Evolutionary conservation across 23 tunicate species (phyloP).

Genomic region (Styela plicata): DNA sequence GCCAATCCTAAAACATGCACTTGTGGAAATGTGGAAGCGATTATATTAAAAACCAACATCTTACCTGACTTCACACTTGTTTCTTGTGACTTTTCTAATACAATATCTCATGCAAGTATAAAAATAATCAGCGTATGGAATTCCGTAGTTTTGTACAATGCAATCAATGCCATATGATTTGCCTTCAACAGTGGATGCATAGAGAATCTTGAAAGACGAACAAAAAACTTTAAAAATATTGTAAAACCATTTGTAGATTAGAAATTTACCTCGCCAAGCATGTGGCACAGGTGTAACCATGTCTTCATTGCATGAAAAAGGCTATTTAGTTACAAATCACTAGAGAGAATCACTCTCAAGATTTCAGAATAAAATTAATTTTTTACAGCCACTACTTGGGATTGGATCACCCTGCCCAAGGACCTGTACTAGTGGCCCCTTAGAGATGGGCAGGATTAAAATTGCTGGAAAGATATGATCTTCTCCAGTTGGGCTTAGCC

Average conservation of each 20-base stretch:
- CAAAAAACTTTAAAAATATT: constrained; percentile 8
- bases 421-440: too few relatives aligned
- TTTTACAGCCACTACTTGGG: too few relatives aligned
- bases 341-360: too few relatives aligned
- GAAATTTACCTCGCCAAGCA: background rate
- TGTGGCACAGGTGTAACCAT: background rate
- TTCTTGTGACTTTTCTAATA: constrained; percentile 40
- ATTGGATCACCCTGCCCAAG: too few relatives aligned
- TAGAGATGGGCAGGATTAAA: too few relatives aligned
- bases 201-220: constrained; percentile 19
- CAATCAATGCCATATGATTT: constrained; percentile 53
- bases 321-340: too few relatives aligned
- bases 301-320: background rate
- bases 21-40: too few relatives aligned
- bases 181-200: constrained; percentile 24
- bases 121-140: constrained; percentile 79
- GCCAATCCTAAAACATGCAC: too few relatives aligned
- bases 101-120: constrained; percentile 58
- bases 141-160: constrained; percentile 57
- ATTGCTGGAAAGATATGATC: too few relatives aligned
- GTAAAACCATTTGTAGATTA: background rate
- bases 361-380: too few relatives aligned
- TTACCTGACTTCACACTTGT: constrained; percentile 57
- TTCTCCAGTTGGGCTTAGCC: too few relatives aligned
- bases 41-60: too few relatives aligned